phyloP scores from a whole-genome alignment of 2,113 vertebrate species.

The Tyto alba region DNA sequence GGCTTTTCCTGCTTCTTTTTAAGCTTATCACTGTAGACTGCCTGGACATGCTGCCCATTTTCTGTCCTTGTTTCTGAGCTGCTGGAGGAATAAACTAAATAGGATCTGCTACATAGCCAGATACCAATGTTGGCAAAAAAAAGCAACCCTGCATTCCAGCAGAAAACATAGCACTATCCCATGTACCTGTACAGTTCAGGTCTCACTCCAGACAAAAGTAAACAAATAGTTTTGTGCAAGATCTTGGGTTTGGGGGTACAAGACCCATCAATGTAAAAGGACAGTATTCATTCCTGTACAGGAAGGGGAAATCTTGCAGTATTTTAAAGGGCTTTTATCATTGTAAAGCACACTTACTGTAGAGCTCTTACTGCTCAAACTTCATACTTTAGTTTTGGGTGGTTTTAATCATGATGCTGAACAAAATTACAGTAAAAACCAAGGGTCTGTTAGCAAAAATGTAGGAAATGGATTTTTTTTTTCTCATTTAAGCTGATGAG shows the following conservation, averaged over 20 bases:
- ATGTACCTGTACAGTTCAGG: fast-evolving
- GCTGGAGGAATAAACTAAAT: neutral
- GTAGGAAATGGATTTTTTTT: neutral
- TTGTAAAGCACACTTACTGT: neutral
- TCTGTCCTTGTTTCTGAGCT: neutral
- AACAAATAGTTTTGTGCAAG: neutral
- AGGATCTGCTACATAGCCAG: neutral
- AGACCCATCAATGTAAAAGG: neutral
- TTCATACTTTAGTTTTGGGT: fast-evolving
- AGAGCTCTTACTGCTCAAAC: neutral
- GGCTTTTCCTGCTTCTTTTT: neutral
- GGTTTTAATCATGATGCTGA: neutral
- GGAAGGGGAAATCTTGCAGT: neutral
- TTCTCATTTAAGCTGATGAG: neutral
- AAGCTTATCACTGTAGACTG: neutral
- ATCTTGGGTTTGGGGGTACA: neutral
- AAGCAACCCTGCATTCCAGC: fast-evolving
- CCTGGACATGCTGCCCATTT: neutral
- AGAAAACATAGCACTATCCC: neutral
- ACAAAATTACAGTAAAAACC: neutral
- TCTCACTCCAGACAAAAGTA: neutral
- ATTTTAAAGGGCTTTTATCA: neutral
- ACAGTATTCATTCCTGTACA: neutral
- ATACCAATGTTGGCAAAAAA: neutral
- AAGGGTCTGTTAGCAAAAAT: neutral